phyloP scores from a whole-genome alignment of 2,797 vertebrate genomes.

The Pangasius macronema region DNA sequence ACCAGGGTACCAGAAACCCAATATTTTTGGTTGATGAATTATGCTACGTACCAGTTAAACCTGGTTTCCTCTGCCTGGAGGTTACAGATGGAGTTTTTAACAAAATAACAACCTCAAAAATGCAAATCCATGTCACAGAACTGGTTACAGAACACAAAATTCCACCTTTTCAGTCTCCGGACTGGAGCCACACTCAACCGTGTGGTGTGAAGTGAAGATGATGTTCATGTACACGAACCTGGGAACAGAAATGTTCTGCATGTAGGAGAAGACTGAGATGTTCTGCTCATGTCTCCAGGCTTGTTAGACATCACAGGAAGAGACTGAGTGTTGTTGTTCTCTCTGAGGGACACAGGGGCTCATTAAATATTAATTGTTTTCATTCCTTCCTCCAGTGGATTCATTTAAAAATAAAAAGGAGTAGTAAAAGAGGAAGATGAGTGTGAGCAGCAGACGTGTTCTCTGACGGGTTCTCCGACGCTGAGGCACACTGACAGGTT shows the following conservation, averaged over 20 bases:
- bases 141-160: too few species aligned
- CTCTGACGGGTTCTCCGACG: conserved; percentile 62
- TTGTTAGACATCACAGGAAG: background rate
- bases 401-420: conserved; percentile 68
- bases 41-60: background rate
- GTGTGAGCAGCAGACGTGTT: conserved; percentile 13
- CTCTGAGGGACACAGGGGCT: background rate
- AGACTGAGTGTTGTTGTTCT: background rate
- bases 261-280: background rate
- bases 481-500: conserved; percentile 75
- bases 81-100: background rate
- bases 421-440: background rate
- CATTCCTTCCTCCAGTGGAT: conserved; percentile 38
- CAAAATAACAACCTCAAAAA: background rate
- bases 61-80: background rate
- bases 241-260: background rate
- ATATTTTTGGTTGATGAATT: background rate
- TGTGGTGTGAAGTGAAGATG: background rate
- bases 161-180: too few species aligned
- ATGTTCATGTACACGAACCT: background rate
- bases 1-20: too few species aligned
- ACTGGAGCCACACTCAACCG: background rate
- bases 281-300: background rate
- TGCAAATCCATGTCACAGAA: too few species aligned
- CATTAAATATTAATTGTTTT: background rate